phyloP scores from a whole-genome alignment of 2,797 vertebrate genomes.

The Brotula barbata region DNA sequence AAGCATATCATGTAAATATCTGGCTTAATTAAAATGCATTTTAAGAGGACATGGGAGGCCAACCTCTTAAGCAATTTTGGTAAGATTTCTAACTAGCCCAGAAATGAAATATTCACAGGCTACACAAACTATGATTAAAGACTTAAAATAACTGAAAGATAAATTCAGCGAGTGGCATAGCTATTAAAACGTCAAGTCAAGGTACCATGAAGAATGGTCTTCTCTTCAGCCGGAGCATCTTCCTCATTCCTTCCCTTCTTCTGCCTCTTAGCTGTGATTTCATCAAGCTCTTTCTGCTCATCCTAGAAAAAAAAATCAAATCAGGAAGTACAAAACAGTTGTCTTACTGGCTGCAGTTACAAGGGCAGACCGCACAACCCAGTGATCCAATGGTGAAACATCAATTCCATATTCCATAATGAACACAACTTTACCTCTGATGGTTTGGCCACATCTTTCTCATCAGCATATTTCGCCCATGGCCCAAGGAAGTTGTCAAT shows the following conservation, averaged over 20 bases:
- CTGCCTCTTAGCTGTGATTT: slow-evolving; percentile 96
- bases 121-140: slow-evolving; percentile 2
- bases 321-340: slow-evolving; percentile 6
- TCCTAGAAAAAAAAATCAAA: slow-evolving; percentile 78
- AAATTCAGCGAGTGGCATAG: not conserved
- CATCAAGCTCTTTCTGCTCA: slow-evolving; percentile 95
- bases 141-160: not conserved
- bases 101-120: not conserved
- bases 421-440: slow-evolving; percentile 83
- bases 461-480: slow-evolving; percentile 96
- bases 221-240: slow-evolving; percentile 94
- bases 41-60: not conserved
- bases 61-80: not conserved
- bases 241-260: slow-evolving; percentile 96
- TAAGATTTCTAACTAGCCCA: not conserved
- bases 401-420: not conserved
- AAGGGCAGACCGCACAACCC: too few relatives aligned
- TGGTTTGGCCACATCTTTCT: slow-evolving; percentile 94
- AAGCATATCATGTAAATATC: not conserved
- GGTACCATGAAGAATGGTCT: slow-evolving; percentile 95
- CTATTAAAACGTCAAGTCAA: not conserved
- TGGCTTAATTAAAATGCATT: not conserved
- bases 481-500: slow-evolving; percentile 95
- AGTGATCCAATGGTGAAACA: too few relatives aligned
- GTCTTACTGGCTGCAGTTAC: too few relatives aligned